Base-by-base conservation (phyloP, 2,113 vertebrate species). In the Hippocampus guttulatus region DNA sequence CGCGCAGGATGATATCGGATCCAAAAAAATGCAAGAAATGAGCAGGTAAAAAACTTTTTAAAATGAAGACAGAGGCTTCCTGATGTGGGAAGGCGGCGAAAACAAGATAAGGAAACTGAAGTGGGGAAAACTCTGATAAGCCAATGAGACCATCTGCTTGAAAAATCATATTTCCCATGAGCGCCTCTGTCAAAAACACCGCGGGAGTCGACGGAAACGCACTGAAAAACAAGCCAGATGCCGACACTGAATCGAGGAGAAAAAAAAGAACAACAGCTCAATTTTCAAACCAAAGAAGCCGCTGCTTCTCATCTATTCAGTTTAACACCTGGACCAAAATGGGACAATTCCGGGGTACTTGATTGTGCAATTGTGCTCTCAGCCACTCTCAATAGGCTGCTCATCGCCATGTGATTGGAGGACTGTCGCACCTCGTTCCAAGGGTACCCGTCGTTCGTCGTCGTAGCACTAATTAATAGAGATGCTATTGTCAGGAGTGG, bases 91-190 rank as follows among this genome's bases (percentile, higher is more conserved):
- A 21, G 25, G 40, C 27, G 47, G 38, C 11, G 33, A 41, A 63
- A 40, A 40, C 43, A 23, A 43, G 70, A 43, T 12, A 14, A 60
- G n/a, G 27, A 69, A 23, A 58, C 14, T 21, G 70, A 79, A 70
- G 71, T 7, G 33, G 33, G 25, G 61, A 64, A 74, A 74, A 70
- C 52, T 69, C 54, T 65, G 80, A 77, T 78, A 54, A 70, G 69
- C 64, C 70, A 74, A 81, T 76, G 71, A 84, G 77, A 85, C 80
- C 74, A 72, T 84, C 84, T 84, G 81, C 61, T 60, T 58, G 64
- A 70, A 71, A 84, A 77, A 85, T 70, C 77, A 81, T 61, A 75
- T 85, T 85, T 84, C 67, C 57, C 76, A 58, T 64, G 65, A 75
- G 63, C 63, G 55, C 30, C 67, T 15, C 67, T 67, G 79, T 82